Evolutionary conservation across 2,113 vertebrate genomes (phyloP), one percentile per base, ranked within the genome.

Genomic region (Saguinus imperator): DNA sequence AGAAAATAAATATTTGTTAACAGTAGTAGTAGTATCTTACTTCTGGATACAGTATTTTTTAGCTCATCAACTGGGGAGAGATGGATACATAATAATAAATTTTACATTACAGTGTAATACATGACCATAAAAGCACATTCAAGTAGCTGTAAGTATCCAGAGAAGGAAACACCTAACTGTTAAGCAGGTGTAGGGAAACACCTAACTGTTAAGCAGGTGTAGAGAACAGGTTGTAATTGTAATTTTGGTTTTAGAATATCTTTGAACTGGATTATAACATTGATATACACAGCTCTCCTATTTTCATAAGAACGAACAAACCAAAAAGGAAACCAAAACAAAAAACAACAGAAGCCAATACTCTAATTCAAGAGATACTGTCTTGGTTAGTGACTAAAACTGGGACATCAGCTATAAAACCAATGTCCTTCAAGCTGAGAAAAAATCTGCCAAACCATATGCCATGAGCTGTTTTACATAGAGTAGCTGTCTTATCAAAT

Each of bases 401-500:
- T 94, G 27, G 55, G 70, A 89, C 82, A 90, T 50, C 52, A 77
- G 58, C 80, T 73, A 23, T 90, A 50, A 94, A 95, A 77, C 27
- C 3, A 55, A 25, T 43, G 77, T 55, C 14, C 91, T 43, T 76
- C 29, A 84, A 85, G 23, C 43, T 86, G 66, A 91, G 89, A 89
- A 92, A 95, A 95, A 94, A 92, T 68, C 64, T 93, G 80, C 76
- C 84, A 61, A 88, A 3, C 52, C 57, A 50, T 93, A 68, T 76
- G 25, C 37, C 16, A 45, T 64, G 9, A 90, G 40, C 13, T 87
- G 27, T 92, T 85, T 80, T 85, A 82, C 35, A 87, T 5, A 73
- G 45, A 73, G 14, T 52, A 84, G 11, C 14, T 23, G 61, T n/a
- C 32, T 85, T 45, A 81, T 75, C 18, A 76, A 68, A 70, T 87